Evolutionary conservation across 2,888 invertebrate genomes (phyloP).

Genomic region (Temnothorax ravouxi): DNA sequence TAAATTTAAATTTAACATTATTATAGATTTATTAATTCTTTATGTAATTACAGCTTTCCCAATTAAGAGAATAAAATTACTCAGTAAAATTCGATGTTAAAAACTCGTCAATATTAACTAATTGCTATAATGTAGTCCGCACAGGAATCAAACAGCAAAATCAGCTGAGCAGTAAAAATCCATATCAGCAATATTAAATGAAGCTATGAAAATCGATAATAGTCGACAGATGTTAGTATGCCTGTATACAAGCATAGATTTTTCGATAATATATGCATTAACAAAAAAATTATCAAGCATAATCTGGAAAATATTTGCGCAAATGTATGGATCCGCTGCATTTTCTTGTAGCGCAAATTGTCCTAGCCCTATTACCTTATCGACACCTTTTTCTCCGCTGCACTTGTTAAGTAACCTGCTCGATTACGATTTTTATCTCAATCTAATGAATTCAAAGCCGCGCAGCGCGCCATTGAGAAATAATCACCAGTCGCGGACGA

Average conservation of each 20-base stretch:
- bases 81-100: background rate
- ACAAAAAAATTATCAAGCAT: conserved; percentile 9
- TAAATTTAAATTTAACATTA: background rate
- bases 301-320: background rate
- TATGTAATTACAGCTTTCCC: background rate
- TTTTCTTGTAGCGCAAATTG: background rate
- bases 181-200: background rate
- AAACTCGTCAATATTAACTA: background rate
- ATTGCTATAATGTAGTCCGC: background rate
- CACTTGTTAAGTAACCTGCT: background rate
- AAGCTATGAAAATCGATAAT: background rate
- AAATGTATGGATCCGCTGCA: background rate
- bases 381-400: background rate
- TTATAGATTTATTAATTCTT: background rate
- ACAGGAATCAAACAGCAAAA: background rate
- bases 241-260: background rate
- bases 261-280: background rate
- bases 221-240: background rate
- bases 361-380: conserved; percentile 12
- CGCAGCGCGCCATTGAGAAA: background rate
- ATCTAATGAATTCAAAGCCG: conserved; percentile 38
- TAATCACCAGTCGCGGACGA: conserved; percentile 18
- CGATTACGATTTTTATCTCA: conserved; percentile 24
- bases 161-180: background rate
- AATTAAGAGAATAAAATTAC: background rate